phyloP scores from a whole-genome alignment of 2,888 invertebrate genomes.

The Keiferia lycopersicella region DNA sequence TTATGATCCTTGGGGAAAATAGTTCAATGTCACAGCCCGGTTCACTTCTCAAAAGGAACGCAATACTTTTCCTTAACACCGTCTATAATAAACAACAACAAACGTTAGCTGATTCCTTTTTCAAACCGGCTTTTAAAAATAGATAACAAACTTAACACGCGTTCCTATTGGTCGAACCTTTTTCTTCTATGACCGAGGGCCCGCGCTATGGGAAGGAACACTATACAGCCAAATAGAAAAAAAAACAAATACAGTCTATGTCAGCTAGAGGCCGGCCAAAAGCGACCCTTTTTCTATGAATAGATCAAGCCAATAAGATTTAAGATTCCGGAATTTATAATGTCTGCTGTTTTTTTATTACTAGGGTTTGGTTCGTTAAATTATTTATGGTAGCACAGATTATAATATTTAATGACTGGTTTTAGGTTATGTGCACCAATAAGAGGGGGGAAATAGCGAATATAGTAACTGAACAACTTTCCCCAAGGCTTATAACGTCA shows the following conservation, averaged over 20 bases:
- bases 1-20: too few relatives aligned
- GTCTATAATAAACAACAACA: too few relatives aligned
- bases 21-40: too few relatives aligned
- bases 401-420: too few relatives aligned
- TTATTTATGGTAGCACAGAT: neutral
- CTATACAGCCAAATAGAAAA: conserved; percentile 34
- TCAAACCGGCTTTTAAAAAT: conserved; percentile 1
- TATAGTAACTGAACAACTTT: too few relatives aligned
- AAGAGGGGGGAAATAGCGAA: too few relatives aligned
- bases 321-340: conserved; percentile 10
- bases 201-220: conserved; percentile 30
- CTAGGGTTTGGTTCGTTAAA: neutral
- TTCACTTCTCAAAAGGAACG: too few relatives aligned
- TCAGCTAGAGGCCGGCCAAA: conserved; percentile 19
- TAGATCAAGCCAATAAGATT: conserved; percentile 24
- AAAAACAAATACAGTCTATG: conserved; percentile 30
- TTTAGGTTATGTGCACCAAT: too few relatives aligned
- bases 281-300: conserved; percentile 32
- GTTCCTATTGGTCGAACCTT: conserved; percentile 44
- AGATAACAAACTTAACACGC: conserved; percentile 27
- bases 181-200: conserved; percentile 42
- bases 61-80: too few relatives aligned
- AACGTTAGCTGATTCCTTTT: neutral
- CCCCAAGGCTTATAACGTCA: too few relatives aligned
- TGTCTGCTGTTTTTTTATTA: conserved; percentile 9